Evolutionary conservation across 2,797 vertebrate genomes (phyloP).

Genomic region (Mus spretus): DNA sequence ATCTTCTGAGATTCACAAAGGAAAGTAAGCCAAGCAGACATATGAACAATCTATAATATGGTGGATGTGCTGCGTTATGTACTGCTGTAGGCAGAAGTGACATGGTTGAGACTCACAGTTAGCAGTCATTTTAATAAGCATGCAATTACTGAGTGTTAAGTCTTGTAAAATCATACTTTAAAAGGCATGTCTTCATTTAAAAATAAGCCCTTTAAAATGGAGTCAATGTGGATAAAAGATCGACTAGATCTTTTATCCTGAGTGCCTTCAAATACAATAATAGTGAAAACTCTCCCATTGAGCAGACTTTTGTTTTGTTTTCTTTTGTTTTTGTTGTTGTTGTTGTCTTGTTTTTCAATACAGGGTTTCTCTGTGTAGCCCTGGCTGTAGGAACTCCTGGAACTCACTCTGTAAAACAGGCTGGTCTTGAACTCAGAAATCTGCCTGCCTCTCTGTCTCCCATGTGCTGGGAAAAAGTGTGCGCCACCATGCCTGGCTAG

Average conservation of each 20-base stretch:
- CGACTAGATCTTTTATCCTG: not conserved
- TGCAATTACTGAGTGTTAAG: too few relatives aligned
- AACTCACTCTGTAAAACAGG: too few relatives aligned
- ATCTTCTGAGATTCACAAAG: not conserved
- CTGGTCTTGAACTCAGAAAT: too few relatives aligned
- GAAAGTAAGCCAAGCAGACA: not conserved
- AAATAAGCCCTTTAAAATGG: not conserved
- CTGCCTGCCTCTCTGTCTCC: too few relatives aligned
- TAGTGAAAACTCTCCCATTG: not conserved
- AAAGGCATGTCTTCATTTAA: not conserved
- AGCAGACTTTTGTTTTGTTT: not conserved
- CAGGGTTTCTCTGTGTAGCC: too few relatives aligned
- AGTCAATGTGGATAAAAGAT: not conserved
- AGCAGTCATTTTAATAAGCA: not conserved
- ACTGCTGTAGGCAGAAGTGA: not conserved
- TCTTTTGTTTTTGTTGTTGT: too few relatives aligned
- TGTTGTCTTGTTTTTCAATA: too few relatives aligned
- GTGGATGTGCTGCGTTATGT: accelerated
- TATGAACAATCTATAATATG: not conserved
- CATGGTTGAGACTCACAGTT: not conserved
- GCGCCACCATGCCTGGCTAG: too few relatives aligned
- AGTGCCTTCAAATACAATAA: not conserved
- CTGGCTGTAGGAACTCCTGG: too few relatives aligned
- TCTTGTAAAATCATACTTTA: not conserved
- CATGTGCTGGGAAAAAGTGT: too few relatives aligned